Evolutionary conservation across 2,888 invertebrate genomes (phyloP).

Genomic region (Asteroscopus sphinx): DNA sequence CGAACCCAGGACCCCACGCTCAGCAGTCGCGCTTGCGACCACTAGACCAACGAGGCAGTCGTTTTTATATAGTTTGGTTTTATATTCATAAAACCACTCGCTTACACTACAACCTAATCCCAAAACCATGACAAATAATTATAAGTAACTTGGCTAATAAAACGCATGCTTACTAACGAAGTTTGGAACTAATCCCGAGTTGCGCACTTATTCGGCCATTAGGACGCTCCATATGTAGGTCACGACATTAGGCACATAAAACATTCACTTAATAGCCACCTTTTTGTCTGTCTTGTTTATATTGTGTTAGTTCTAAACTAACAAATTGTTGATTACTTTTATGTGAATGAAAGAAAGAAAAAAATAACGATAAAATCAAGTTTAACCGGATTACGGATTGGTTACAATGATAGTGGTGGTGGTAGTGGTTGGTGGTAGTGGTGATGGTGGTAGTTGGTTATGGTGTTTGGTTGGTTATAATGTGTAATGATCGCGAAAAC

Average conservation of each 20-base stretch:
- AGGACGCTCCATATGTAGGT: slow-evolving; percentile 39
- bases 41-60: no score
- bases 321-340: slow-evolving; percentile 37
- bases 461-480: no score
- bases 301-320: slow-evolving; percentile 31
- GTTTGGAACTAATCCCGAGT: slow-evolving; percentile 55
- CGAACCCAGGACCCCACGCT: no score
- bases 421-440: no score
- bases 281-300: slow-evolving; percentile 55
- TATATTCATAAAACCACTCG: not conserved
- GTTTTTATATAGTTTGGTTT: not conserved
- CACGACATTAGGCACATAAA: slow-evolving; percentile 47
- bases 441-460: no score
- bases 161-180: slow-evolving; percentile 50
- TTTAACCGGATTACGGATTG: no score
- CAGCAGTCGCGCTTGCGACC: no score
- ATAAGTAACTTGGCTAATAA: slow-evolving; percentile 51
- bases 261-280: slow-evolving; percentile 54
- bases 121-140: slow-evolving; percentile 42
- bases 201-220: slow-evolving; percentile 52
- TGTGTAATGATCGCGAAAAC: no score
- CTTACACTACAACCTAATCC: slow-evolving; percentile 22
- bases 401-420: no score
- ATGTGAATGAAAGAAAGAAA: no score
- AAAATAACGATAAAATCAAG: no score